Evolutionary conservation across 2,888 invertebrate genomes (phyloP), one percentile per base, ranked within the genome.

Genomic region (Ennomos fuscantarius): DNA sequence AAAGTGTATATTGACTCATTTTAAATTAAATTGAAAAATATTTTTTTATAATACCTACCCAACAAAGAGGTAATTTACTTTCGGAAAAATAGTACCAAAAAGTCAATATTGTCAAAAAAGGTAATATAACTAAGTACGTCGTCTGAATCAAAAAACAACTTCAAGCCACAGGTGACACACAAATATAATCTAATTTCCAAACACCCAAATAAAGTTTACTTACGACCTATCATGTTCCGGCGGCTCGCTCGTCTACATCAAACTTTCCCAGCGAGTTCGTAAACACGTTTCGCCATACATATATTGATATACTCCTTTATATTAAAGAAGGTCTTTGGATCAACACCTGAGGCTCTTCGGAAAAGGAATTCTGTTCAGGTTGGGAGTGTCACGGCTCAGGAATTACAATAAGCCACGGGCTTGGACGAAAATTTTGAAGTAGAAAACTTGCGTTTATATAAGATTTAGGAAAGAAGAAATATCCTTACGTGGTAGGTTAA

Each of bases 291-390:
- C 45, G 44, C 8, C 60, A 62, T 58, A 60, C 54, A 62, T 64
- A 63, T 55, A 64, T 64, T 62, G 60, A 66, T 64, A 47, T 59
- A 62, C 66, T 62, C 58, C 13, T 66, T 60, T 64, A 66, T 66
- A 64, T 66, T 66, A 64, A 62, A 66, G 58, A 60, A 66, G 64
- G 60, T 50, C 58, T 52, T 50, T 49, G 58, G 62, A 61, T 66
- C 66, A 49, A 55, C 66, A 66, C 66, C 66, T 66, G 66, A 11
- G 66, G 60, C 65, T 62, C 51, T 36, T 43, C 31, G 12, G 35
- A 32, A 36, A 42, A 52, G 45, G 48, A 46, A 35, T 48, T 61
- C 61, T 55, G 31, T 35, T 50, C 46, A 42, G 42, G 40, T 45
- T 46, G 45, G 44, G 44, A 9, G 9, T 53, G 60, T 40, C 59